Conservation (phyloP, 1,140 invertebrate genomes). For the Copidosoma floridanum region DNA sequence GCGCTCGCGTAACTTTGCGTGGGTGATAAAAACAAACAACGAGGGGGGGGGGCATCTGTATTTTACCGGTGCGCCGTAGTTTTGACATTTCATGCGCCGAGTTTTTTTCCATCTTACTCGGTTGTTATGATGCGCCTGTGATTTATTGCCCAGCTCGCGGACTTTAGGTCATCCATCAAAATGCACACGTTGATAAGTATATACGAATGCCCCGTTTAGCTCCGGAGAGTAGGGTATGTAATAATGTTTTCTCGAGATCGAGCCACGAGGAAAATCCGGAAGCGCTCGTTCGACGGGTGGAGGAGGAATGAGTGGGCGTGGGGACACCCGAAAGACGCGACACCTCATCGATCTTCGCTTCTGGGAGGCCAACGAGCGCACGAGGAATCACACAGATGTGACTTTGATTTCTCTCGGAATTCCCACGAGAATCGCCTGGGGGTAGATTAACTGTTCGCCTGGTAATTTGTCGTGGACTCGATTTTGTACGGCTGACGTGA, state of each 20-base stretch:
- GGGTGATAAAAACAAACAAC: conserved; percentile 8
- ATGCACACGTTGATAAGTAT: no score
- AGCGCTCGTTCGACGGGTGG: no score
- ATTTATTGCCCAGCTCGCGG: no score
- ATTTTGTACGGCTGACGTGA: conserved; percentile 27
- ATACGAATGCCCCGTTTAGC: no score
- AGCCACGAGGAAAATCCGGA: no score
- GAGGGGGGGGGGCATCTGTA: conserved; percentile 22
- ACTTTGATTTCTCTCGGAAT: conserved; percentile 49
- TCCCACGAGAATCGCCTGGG: conserved; percentile 42
- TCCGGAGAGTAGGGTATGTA: no score
- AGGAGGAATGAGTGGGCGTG: not conserved
- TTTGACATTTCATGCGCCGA: no score
- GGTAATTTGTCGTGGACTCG: conserved; percentile 33
- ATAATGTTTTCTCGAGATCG: no score
- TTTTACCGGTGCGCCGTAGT: not conserved
- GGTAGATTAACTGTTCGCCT: conserved; percentile 24
- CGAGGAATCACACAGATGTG: conserved; percentile 49
- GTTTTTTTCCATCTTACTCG: no score
- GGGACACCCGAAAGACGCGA: conserved; percentile 14
- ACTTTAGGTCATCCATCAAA: no score
- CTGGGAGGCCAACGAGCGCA: conserved; percentile 32
- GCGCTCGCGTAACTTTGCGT: no score
- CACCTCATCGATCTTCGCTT: conserved; percentile 29
- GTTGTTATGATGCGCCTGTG: no score